phyloP scores from a whole-genome alignment of 2,888 invertebrate species.

The Tiliacea citrago region DNA sequence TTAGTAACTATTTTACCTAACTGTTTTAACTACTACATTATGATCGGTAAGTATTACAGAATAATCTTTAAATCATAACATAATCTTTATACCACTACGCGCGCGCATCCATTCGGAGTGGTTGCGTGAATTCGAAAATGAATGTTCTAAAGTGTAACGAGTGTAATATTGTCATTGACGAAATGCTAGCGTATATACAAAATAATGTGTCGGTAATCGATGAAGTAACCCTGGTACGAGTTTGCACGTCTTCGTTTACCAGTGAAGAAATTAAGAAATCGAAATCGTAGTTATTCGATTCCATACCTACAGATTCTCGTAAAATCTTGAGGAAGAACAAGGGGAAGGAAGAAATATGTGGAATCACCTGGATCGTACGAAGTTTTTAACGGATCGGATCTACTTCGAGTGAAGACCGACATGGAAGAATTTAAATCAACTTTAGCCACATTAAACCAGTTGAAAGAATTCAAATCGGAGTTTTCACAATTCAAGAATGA shows the following conservation, averaged over 20 bases:
- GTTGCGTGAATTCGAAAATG: no score
- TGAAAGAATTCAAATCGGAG: background rate
- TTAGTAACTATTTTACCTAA: no score
- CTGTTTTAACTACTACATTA: no score
- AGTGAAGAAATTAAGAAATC: background rate
- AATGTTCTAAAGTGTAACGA: no score
- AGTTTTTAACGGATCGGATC: background rate
- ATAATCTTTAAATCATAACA: no score
- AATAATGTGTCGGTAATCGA: no score
- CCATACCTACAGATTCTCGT: background rate
- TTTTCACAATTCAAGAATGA: background rate
- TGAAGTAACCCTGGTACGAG: background rate
- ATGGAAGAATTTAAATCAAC: background rate
- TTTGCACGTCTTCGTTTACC: background rate
- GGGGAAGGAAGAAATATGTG: background rate
- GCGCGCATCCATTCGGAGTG: background rate
- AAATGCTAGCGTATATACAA: no score
- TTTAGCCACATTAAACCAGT: background rate
- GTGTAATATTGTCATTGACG: no score
- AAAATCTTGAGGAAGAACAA: background rate
- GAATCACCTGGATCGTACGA: background rate
- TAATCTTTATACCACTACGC: no score
- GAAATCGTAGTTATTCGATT: background rate
- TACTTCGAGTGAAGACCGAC: background rate
- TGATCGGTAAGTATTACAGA: no score